A percentile compares a stretch with the other conserved stretches of the same genome.
Conservation (phyloP, 1,140 invertebrate genomes). For the Laupala kohalensis region DNA sequence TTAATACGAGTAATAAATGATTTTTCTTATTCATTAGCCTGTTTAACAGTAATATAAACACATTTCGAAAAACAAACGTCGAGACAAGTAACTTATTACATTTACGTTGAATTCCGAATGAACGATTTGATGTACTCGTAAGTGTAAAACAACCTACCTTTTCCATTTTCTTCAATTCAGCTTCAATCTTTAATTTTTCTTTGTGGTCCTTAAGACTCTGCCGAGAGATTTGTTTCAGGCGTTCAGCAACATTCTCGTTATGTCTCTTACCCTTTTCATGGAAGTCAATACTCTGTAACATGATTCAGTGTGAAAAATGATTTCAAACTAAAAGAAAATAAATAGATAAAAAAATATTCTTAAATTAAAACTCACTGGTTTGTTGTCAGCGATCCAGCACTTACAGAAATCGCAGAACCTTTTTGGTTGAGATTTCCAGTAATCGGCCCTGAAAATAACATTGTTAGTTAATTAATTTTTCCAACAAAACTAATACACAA, state of each 20-base stretch:
- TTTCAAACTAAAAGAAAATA: background rate
- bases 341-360: background rate
- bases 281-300: slow-evolving; percentile 74
- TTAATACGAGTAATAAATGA: too few relatives aligned
- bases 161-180: slow-evolving; percentile 80
- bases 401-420: slow-evolving; percentile 97
- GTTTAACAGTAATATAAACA: too few relatives aligned
- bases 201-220: slow-evolving; percentile 67
- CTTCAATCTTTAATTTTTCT: slow-evolving; percentile 59
- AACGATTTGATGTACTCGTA: background rate
- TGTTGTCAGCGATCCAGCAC: slow-evolving; percentile 96
- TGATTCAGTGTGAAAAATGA: background rate
- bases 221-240: slow-evolving; percentile 70
- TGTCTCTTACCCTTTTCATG: slow-evolving; percentile 90
- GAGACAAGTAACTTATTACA: too few relatives aligned
- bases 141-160: slow-evolving; percentile 31
- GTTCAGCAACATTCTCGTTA: slow-evolving; percentile 83
- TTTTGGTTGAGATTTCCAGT: slow-evolving; percentile 90
- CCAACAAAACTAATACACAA: background rate
- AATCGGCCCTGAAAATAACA: slow-evolving; percentile 64
- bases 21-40: too few relatives aligned
- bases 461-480: background rate
- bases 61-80: too few relatives aligned
- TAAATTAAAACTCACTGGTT: slow-evolving; percentile 53
- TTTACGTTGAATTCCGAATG: too few relatives aligned